Conservation (phyloP, 2,888 invertebrate species). For the Brenthis ino region DNA sequence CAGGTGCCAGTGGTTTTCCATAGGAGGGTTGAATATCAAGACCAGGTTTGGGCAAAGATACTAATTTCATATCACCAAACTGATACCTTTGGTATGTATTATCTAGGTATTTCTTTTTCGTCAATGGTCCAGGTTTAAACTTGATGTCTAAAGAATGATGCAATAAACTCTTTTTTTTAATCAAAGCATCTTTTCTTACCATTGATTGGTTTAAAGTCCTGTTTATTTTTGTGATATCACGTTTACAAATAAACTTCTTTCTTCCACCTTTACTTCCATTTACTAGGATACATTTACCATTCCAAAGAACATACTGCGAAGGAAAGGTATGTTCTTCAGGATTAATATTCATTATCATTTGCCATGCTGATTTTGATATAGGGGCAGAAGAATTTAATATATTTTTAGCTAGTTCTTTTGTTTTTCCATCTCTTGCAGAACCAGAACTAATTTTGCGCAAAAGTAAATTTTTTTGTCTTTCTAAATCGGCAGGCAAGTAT, state of each 20-base stretch:
- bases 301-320: constrained; percentile 65
- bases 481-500: constrained; percentile 57
- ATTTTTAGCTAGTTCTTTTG: constrained; percentile 59
- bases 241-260: constrained; percentile 58
- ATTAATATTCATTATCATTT: constrained; percentile 72
- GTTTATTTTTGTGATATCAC: constrained; percentile 52
- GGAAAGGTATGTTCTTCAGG: constrained; percentile 55
- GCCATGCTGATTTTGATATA: constrained; percentile 66
- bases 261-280: constrained; percentile 70
- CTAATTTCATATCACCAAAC: constrained; percentile 70
- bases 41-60: constrained; percentile 75
- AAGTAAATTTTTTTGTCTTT: constrained; percentile 60
- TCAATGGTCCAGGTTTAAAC: constrained; percentile 83
- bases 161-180: constrained; percentile 55
- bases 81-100: constrained; percentile 67
- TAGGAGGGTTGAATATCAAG: constrained; percentile 74
- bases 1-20: constrained; percentile 70
- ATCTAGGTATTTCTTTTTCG: constrained; percentile 72
- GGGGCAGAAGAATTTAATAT: constrained; percentile 59
- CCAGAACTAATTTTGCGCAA: constrained; percentile 66
- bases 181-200: constrained; percentile 39
- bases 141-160: constrained; percentile 62
- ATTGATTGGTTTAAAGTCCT: constrained; percentile 38
- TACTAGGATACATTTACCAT: constrained; percentile 61
- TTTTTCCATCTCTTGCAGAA: constrained; percentile 55